Conservation (phyloP, 2,113 vertebrate species). For the Arothron firmamentum region DNA sequence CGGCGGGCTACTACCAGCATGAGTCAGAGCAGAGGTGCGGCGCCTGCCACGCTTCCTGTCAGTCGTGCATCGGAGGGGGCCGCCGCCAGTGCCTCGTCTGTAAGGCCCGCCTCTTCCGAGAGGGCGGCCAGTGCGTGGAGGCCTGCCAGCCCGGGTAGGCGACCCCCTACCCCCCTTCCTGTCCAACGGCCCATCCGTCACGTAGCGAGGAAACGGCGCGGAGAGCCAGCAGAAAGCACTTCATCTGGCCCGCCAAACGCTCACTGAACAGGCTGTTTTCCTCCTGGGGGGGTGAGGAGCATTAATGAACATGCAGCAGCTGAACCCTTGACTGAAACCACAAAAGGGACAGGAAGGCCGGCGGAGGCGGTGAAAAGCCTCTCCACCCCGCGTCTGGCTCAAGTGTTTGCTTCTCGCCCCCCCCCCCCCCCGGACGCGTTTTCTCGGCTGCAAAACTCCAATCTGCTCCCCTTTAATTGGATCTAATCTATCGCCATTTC, state of each 20-base stretch:
- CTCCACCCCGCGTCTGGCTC: not conserved
- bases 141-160: slow-evolving; percentile 82
- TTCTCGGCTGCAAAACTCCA: slow-evolving; percentile 39
- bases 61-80: slow-evolving; percentile 77
- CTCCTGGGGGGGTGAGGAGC: slow-evolving; percentile 4
- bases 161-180: slow-evolving; percentile 13
- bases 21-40: slow-evolving; percentile 67
- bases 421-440: no score
- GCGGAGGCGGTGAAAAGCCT: slow-evolving; percentile 13
- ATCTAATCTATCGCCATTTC: slow-evolving; percentile 46
- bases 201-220: slow-evolving; percentile 13
- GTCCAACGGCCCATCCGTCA: slow-evolving; percentile 5
- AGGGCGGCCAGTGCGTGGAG: slow-evolving; percentile 80
- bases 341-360: slow-evolving; percentile 31
- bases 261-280: slow-evolving; percentile 51
- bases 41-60: slow-evolving; percentile 80
- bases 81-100: slow-evolving; percentile 83
- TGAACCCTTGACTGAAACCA: slow-evolving; percentile 45
- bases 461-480: slow-evolving; percentile 41
- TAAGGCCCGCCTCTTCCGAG: slow-evolving; percentile 74
- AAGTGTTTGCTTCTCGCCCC: no score
- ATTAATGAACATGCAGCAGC: slow-evolving; percentile 51
- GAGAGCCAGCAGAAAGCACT: slow-evolving; percentile 38
- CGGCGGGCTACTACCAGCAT: slow-evolving; percentile 76
- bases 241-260: slow-evolving; percentile 47